Conservation (phyloP, 2,113 vertebrate genomes). For the Boulengerochromis microlepis region DNA sequence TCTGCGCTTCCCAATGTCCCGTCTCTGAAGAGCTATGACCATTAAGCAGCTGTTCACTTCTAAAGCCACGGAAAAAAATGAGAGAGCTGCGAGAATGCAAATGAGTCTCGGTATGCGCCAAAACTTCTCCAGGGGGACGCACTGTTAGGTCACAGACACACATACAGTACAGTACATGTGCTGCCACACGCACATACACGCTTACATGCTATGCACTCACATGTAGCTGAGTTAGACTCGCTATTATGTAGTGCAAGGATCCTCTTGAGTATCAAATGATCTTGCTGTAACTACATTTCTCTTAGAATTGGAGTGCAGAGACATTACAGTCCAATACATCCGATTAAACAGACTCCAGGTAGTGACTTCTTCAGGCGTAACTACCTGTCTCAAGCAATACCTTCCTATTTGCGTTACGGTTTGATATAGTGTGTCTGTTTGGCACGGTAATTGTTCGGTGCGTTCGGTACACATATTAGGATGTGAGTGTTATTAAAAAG, state of each 20-base stretch:
- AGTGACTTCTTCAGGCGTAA: not conserved
- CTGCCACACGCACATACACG: not conserved
- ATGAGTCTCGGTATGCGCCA: conserved; percentile 59
- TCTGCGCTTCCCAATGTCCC: conserved; percentile 62
- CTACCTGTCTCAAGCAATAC: not conserved
- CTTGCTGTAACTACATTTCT: conserved; percentile 56
- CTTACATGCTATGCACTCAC: not conserved
- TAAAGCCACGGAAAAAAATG: conserved; percentile 51
- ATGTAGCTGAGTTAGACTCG: conserved; percentile 28
- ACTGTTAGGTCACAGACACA: conserved; percentile 55
- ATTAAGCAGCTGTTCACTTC: conserved; percentile 71
- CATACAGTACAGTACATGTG: not conserved
- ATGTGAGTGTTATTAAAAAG: conserved; percentile 1
- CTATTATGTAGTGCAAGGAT: conserved; percentile 53
- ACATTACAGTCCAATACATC: conserved; percentile 22
- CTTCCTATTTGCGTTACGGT: not conserved
- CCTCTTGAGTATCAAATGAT: conserved; percentile 45
- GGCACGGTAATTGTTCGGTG: not conserved
- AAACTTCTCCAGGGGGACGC: conserved; percentile 53
- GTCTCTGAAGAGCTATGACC: conserved; percentile 72
- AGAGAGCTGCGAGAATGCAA: conserved; percentile 62
- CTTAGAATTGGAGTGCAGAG: conserved; percentile 27
- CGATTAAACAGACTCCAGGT: conserved; percentile 35
- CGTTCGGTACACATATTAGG: not conserved
- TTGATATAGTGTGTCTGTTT: not conserved